Base-by-base conservation (phyloP, 2,113 vertebrate species). In the Tretioscincus oriximinensis region DNA sequence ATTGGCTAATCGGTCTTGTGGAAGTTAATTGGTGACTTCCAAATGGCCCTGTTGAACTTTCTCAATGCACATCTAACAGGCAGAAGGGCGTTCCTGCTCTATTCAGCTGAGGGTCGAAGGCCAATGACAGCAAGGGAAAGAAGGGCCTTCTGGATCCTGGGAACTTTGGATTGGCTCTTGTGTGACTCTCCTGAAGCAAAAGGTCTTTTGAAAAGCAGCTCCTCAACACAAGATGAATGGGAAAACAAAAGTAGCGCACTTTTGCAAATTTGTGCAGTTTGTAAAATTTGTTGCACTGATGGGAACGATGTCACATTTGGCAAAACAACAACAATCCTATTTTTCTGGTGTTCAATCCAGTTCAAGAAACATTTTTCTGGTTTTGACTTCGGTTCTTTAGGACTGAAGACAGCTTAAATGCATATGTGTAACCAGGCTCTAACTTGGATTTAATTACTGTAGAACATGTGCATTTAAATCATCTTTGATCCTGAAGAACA, bases 121-220 rank as follows among this genome's bases (percentile, higher is more conserved):
- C 41, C 41, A 8, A 22, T 0, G 1, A 18, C 16, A 45, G 1
- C 31, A 76, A 31, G 21, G 24, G 7, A 45, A 80, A 54, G 31
- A 29, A 4, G 7, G 75, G 21, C 28, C 58, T 21, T 28, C 71
- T 20, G 35, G 31, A 45, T 58, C 24, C 77, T 20, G 41, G 24
- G 41, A 29, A 24, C 10, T 64, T 58, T 28, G 61, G 73, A 22
- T 18, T 26, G 26, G 28, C 26, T 73, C 8, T 47, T n/a, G 64
- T 60, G 81, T 84, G 66, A 83, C 84, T 82, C 72, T 80, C 77
- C 69, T 60, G 71, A 86, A 83, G 28, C 1, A 77, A 49, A 71
- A 90, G 89, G 86, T 67, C 61, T 76, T 81, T 47, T 0, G 45
- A 84, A 80, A 66, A 58, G 35, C 45, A 54, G 49, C 11, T 41